Conservation (phyloP, 2,113 vertebrate genomes). For the Lamprotornis superbus region DNA sequence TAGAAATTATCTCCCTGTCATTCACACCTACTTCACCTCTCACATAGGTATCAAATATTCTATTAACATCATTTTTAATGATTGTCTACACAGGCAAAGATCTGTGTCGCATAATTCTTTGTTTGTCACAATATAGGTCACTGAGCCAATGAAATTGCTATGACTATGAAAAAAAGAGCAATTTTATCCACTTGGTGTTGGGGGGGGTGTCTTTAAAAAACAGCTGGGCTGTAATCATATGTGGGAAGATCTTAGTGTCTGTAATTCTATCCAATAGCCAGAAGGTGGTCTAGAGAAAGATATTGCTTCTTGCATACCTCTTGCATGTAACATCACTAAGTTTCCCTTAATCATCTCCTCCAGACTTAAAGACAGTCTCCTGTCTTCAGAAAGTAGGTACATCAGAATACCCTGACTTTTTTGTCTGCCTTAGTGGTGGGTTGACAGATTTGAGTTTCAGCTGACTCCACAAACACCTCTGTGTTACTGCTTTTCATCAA, state of each 20-base stretch:
- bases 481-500: slow-evolving; percentile 13
- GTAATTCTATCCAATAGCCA: slow-evolving; percentile 36
- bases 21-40: slow-evolving; percentile 9
- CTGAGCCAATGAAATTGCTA: slow-evolving; percentile 16
- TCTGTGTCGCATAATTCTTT: background rate
- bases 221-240: background rate
- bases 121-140: slow-evolving; percentile 8
- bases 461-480: background rate
- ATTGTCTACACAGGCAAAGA: background rate
- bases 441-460: slow-evolving; percentile 21
- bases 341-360: slow-evolving; percentile 54
- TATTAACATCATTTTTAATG: background rate
- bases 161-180: background rate
- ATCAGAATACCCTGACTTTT: slow-evolving; percentile 28
- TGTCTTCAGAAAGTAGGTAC: slow-evolving; percentile 23
- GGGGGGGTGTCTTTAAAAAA: background rate
- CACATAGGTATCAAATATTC: slow-evolving; percentile 7
- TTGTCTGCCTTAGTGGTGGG: slow-evolving; percentile 22
- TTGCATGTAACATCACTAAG: background rate
- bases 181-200: background rate
- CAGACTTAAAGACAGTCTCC: slow-evolving; percentile 43
- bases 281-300: slow-evolving; percentile 20
- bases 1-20: background rate
- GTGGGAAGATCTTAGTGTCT: slow-evolving; percentile 11
- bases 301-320: background rate